Conservation (phyloP, 2,797 vertebrate genomes). For the Florisuga fusca region DNA sequence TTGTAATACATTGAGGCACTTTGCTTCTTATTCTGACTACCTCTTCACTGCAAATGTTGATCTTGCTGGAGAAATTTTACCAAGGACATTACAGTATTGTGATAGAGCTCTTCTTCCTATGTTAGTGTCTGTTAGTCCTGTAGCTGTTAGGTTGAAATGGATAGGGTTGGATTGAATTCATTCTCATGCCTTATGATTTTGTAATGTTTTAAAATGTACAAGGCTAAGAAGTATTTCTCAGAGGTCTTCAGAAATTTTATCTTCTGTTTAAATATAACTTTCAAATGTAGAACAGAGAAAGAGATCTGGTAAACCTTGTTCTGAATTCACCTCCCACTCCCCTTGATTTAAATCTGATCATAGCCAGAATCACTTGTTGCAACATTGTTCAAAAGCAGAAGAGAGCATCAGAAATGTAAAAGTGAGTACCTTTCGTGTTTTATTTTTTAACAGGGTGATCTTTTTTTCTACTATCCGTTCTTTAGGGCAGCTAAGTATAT, state of each 20-base stretch:
- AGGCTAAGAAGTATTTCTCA: neutral
- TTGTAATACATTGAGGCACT: neutral
- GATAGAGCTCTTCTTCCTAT: neutral
- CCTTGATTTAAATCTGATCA: neutral
- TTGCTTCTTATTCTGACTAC: neutral
- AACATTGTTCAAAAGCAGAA: neutral
- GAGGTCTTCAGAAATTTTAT: neutral
- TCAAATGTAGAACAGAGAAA: neutral
- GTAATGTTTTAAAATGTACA: neutral
- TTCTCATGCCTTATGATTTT: neutral
- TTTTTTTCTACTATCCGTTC: neutral
- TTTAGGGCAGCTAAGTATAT: neutral
- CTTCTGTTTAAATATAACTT: neutral
- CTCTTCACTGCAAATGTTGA: neutral
- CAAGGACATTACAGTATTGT: neutral
- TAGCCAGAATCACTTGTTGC: neutral
- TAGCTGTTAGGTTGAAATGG: neutral
- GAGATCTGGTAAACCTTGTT: neutral
- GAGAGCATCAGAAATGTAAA: neutral
- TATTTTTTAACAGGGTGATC: neutral
- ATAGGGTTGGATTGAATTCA: neutral
- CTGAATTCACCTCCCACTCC: neutral
- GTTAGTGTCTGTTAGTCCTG: neutral
- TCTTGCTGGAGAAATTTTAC: neutral
- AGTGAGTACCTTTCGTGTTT: neutral